These are phyloP conservation scores for Tetranychus urticae DNA, from an alignment of 1,140 invertebrate species.

Conservation along the genomic window DNA sequence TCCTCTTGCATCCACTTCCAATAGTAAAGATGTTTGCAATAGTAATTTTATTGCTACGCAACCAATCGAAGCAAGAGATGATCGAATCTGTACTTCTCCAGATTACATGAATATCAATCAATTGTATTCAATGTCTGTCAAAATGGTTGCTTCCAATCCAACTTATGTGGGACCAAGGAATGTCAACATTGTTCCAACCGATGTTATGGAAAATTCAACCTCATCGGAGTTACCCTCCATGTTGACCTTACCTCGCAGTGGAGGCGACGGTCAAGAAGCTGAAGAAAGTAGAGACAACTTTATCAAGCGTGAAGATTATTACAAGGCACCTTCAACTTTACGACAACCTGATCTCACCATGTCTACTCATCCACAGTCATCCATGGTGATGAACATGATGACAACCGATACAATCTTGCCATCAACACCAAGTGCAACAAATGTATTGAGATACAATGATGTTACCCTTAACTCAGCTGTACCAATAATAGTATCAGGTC, in stretches of 20 bases:
- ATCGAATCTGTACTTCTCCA: conserved; percentile 4
- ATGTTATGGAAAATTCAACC: too few relatives aligned
- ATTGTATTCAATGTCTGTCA: background rate
- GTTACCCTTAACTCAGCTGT: too few relatives aligned
- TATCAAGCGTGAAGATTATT: conserved; percentile 13
- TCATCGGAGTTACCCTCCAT: background rate
- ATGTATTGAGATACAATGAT: too few relatives aligned
- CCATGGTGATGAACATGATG: background rate
- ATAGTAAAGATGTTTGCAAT: background rate
- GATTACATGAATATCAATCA: conserved; percentile 14
- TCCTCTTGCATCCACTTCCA: background rate
- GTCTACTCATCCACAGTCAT: background rate
- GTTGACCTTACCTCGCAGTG: too few relatives aligned
- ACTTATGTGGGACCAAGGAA: conserved; percentile 1
- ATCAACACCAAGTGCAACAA: background rate
- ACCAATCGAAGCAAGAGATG: background rate
- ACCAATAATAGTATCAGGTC: too few relatives aligned
- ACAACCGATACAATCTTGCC: background rate
- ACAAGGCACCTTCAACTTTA: conserved; percentile 12
- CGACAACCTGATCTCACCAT: background rate
- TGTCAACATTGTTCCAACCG: background rate
- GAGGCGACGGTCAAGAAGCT: background rate
- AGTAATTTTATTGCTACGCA: background rate
- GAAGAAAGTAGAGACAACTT: background rate
- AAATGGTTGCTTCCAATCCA: conserved; percentile 4